Base-by-base conservation (phyloP, 2,888 invertebrate species). In the Parochlus steinenii region DNA sequence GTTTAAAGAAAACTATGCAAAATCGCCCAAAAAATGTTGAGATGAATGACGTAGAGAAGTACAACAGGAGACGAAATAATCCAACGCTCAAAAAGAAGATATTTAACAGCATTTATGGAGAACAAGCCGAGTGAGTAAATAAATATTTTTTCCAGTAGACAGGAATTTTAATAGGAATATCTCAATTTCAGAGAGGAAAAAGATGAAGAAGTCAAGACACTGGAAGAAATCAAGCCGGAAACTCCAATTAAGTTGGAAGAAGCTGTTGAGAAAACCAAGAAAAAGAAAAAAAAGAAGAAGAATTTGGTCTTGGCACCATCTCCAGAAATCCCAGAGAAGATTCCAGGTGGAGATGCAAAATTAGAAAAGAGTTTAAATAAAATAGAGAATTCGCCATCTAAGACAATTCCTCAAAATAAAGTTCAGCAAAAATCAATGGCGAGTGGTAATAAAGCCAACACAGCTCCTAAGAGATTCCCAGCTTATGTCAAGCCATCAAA, bases 1-100 rank as follows among this genome's bases (percentile, higher is more conserved):
- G 92, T 0, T 58, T 95, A 4, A 92, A 87, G 58, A 87, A 79
- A 59, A 68, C 86, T 1, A 67, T 78, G n/a, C 77, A 78, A 49
- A 71, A 77, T 47, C 67, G 80, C 19, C 71, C 82, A 0, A 75
- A 78, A 5, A 63, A 77, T 37, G 72, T 76, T 10, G 95, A 97
- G 59, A 65, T 66, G 41, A 74, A 74, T 37, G 93, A 95, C 41
- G 69, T 77, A 8, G 70, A 71, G 40, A 69, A 74, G 0, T 97
- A 77, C 58, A 57, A 66, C 43, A 68, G 71, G 45, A 87, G 81
- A 54, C 75, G 77, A 0, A 63, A 65, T 18, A 82, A 90, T 54
- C 55, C 67, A 11, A 58, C 61, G 1, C 67, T 86, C 23, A 93
- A 92, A 56, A 71, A 65, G 47, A 82, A 77, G 56, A 63, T 87